Base-by-base conservation (phyloP, 2,888 invertebrate genomes). In the Dysmachus trigonus region DNA sequence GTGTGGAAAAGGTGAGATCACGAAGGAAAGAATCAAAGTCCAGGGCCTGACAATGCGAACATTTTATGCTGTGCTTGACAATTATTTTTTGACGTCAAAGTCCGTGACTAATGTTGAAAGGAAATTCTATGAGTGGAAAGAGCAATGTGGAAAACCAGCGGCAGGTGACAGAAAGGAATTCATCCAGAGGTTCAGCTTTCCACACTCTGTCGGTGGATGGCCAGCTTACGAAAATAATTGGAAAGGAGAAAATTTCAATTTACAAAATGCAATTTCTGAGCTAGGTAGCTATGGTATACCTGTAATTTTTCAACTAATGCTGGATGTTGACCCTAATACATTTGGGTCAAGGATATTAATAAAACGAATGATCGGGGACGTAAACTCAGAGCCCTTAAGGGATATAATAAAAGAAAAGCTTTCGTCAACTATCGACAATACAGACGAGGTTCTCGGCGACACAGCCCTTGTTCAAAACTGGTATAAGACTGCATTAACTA, bases 171-270 rank as follows among this genome's bases (percentile, higher is more conserved):
- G 22, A 10, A 27, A 18, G 10, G n/a, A 47, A 10, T 79, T 79
- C 7, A 31, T 79, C 10, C 27, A 30, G 18, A 30, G 30, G 4
- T 79, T 79, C 27, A 31, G 30, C 30, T 79, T 79, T 27, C 79
- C 51, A 31, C 30, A 51, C 1, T 79, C 79, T 8, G 51, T 79
- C 10, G 79, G 79, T 27, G 79, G 79, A 27, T 79, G 79, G 79
- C 47, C 47, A 1, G 51, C 31, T 18, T 79, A 51, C 2, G 79
- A 79, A 15, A 8, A 13, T 8, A 51, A 79, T 15, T 79, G 79
- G 79, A 51, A n/a, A 30, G 79, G 27, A 27, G n/a, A 47, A 1
- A 79, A 79, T 2, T 79, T 79, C n/a, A 18, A 79, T 30, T 51
- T 41, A 13, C 5, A 47, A 31, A 30, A 22, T n/a, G 79, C 79